A percentile compares a stretch with the other conserved stretches of the same genome.
Conservation (phyloP, 2,888 invertebrate species). For the Stomorhina lunata region DNA sequence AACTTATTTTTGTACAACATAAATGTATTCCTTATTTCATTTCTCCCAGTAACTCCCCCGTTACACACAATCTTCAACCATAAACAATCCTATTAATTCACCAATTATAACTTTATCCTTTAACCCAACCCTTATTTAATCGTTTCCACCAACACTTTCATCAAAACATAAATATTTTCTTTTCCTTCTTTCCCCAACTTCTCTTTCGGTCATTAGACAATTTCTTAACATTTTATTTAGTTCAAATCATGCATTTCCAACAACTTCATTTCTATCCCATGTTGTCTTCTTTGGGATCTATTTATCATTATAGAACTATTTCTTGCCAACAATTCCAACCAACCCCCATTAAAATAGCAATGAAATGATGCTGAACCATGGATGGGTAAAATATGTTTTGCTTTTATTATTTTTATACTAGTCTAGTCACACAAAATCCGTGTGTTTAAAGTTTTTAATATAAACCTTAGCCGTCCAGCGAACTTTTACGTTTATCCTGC, state of each 20-base stretch:
- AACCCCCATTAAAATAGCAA: conserved; percentile 39
- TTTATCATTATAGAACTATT: neutral
- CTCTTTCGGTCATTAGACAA: neutral
- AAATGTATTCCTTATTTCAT: neutral
- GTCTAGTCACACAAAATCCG: no score
- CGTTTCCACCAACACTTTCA: neutral
- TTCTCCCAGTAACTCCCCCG: neutral
- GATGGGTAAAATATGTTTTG: conserved; percentile 51
- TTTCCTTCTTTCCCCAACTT: neutral
- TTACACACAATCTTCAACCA: neutral
- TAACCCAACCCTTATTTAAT: conserved; percentile 16
- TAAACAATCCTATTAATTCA: conserved; percentile 30
- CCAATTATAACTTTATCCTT: conserved; percentile 49
- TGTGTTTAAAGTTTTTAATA: no score
- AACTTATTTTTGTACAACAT: neutral
- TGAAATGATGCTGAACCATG: conserved; percentile 31
- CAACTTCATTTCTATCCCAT: conserved; percentile 41
- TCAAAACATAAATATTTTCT: neutral
- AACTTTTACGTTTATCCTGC: no score
- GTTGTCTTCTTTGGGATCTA: neutral
- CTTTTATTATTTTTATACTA: no score
- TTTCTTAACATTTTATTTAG: conserved; percentile 16
- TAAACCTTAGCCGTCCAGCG: no score
- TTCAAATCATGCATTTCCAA: conserved; percentile 41
- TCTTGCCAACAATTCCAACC: neutral